Base-by-base conservation (phyloP, 1,140 invertebrate species). In the Brachionus rubens region DNA sequence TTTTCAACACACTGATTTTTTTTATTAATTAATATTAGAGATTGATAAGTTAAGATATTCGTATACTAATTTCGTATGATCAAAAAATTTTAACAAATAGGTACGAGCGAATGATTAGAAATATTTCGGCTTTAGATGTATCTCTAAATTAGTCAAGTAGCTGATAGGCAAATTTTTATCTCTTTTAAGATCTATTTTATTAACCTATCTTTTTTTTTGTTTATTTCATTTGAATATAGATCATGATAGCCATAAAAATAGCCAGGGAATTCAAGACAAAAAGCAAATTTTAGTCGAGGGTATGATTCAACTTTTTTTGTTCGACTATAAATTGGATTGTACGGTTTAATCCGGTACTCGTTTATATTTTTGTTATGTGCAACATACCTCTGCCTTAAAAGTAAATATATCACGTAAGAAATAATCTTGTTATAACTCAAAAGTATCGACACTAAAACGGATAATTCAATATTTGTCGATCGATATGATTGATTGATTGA, bases 401-500 rank as follows among this genome's bases (percentile, higher is more conserved):
- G 54, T 59, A 59, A 59, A 59, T 59, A 59, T 59, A 59, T 59
- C 54, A 59, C 54, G 54, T 59, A 59, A 59, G 30, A 59, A 36
- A 36, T 59, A 36, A 7, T 30, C 28, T 30, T 14, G 30, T 30
- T 36, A 36, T 59, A 59, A 16, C 16, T 19, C 26, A 56, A n/a
- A 26, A 56, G n/a, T 28, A 56, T n/a, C 50, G 24, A 54, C 7
- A 28, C 3, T 33, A 59, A 59, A 59, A 59, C 54, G 54, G 54
- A 59, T 43, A 19, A 65, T 21, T 65, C 36, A 65, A 65, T 65
- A 43, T 65, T 65, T 65, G 43, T 41, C 43, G 59, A 59, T 59
- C 54, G 54, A 59, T 59, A 59, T 59, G 54, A 59, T 59, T 59
- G 54, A 65, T 65, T 65, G 59, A 65, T 65, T 65, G 59, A 65